These are phyloP conservation scores for Belgica antarctica DNA, from an alignment of 2,888 invertebrate species.

Conservation along the genomic window DNA sequence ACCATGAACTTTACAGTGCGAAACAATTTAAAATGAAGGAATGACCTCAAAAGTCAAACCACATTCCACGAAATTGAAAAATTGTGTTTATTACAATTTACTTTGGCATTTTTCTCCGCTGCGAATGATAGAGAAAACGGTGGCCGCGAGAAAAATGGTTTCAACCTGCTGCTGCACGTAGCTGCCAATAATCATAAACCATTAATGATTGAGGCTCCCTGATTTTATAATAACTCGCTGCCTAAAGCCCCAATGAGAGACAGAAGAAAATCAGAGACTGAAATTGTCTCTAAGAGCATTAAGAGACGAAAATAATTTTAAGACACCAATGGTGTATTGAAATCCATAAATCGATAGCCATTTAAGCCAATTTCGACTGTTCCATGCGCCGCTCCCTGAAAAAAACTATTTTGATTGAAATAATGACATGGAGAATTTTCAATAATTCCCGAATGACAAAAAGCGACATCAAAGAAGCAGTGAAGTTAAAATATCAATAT, in stretches of 20 bases:
- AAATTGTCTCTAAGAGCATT: not conserved
- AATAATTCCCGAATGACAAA: not conserved
- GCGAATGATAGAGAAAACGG: not conserved
- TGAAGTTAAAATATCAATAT: not conserved
- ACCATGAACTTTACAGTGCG: slow-evolving; percentile 27
- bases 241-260: not conserved
- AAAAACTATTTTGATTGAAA: not conserved
- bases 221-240: slow-evolving; percentile 30
- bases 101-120: too few relatives aligned
- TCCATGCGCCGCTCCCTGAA: not conserved
- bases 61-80: slow-evolving; percentile 14
- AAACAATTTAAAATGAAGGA: slow-evolving; percentile 4
- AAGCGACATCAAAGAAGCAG: too few relatives aligned
- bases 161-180: slow-evolving; percentile 18
- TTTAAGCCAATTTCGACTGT: slow-evolving; percentile 11
- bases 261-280: too few relatives aligned
- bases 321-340: slow-evolving; percentile 13
- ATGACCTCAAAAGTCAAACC: slow-evolving; percentile 36
- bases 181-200: slow-evolving; percentile 14
- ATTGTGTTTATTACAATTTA: not conserved
- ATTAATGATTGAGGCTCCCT: slow-evolving; percentile 24
- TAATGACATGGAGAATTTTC: not conserved
- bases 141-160: not conserved
- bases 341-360: slow-evolving; percentile 30
- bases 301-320: not conserved